phyloP scores from a whole-genome alignment of 2,797 vertebrate genomes.

The Cacajao melanocephalus region DNA sequence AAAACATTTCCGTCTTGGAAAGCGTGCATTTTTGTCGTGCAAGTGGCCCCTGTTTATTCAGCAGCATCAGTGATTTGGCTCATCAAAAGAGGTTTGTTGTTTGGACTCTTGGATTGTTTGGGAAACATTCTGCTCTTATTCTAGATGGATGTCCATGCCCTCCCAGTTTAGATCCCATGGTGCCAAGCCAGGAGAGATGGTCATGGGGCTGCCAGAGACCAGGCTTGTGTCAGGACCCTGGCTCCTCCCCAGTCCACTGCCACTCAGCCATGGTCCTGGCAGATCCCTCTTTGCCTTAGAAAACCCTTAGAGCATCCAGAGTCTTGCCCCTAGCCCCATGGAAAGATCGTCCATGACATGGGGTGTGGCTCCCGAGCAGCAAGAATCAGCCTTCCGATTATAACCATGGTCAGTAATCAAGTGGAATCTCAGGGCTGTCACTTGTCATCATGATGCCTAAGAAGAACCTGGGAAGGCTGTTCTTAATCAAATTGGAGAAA shows the following conservation, averaged over 20 bases:
- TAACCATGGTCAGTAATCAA: background rate
- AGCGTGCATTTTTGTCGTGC: background rate
- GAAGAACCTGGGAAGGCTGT: background rate
- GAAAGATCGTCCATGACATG: background rate
- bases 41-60: background rate
- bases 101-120: background rate
- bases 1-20: background rate
- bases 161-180: background rate
- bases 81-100: slow-evolving; percentile 13
- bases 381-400: background rate
- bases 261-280: background rate
- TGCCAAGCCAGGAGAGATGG: background rate
- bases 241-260: background rate
- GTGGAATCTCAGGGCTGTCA: background rate
- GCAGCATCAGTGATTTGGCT: background rate
- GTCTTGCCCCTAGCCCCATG: background rate
- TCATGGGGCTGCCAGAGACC: background rate
- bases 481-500: background rate
- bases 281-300: background rate
- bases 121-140: background rate
- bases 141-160: background rate
- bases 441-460: background rate
- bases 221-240: background rate
- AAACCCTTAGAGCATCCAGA: background rate
- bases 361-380: background rate